phyloP scores from a whole-genome alignment of 1,140 invertebrate genomes.

The Liolophura sinensis region DNA sequence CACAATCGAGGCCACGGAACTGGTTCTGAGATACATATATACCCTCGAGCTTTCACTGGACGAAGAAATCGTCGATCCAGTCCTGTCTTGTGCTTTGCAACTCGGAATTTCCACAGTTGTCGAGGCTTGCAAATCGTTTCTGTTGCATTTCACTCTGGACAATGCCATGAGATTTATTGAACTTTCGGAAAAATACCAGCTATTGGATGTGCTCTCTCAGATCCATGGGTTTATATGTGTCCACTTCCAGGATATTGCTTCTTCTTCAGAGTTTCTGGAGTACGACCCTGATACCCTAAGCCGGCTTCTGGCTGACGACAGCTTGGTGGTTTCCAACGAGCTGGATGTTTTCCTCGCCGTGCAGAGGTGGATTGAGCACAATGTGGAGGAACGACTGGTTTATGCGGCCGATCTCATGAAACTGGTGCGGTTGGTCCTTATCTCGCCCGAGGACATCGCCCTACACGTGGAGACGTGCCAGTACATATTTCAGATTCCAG shows the following conservation, averaged over 20 bases:
- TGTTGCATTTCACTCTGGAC: constrained; percentile 15
- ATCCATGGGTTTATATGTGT: constrained; percentile 20
- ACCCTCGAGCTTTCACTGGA: constrained; percentile 2
- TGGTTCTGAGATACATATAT: constrained; percentile 9
- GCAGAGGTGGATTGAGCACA: constrained; percentile 27
- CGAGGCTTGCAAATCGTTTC: background rate
- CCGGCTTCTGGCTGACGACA: constrained; percentile 20
- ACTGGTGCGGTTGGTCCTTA: constrained; percentile 23
- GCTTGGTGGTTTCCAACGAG: constrained; percentile 17
- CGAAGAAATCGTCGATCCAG: background rate
- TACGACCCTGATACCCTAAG: constrained; percentile 9
- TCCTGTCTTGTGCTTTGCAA: constrained; percentile 7
- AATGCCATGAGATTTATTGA: constrained; percentile 17
- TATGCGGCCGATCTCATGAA: constrained; percentile 14
- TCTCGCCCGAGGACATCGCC: constrained; percentile 24
- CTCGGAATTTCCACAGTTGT: constrained; percentile 1
- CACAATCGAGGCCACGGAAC: background rate
- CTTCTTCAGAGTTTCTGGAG: constrained; percentile 18
- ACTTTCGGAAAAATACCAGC: constrained; percentile 25
- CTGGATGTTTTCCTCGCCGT: constrained; percentile 28
- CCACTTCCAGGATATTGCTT: constrained; percentile 14
- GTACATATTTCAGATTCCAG: constrained; percentile 15
- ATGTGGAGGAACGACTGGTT: constrained; percentile 19
- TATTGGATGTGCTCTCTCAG: constrained; percentile 19
- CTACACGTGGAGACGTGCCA: constrained; percentile 21